Base-by-base conservation (phyloP, 2,797 vertebrate species). In the Carapus acus region DNA sequence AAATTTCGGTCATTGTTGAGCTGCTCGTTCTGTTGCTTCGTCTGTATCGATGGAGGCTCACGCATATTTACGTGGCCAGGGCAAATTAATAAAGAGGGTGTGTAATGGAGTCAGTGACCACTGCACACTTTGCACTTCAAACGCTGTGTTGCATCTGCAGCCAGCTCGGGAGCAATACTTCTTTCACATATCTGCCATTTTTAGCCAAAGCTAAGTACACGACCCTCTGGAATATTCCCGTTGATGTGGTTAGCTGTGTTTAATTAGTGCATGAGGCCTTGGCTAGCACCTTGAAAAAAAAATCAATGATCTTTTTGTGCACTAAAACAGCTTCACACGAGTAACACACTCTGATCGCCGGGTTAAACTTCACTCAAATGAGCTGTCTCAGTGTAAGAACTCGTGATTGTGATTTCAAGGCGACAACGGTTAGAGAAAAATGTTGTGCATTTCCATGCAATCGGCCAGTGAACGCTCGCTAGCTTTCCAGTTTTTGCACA, bases 401-500 rank as follows among this genome's bases (percentile, higher is more conserved):
- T 24, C 3, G 6, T 43, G 20, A 21, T 37, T 46, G 0, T 1
- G 7, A 7, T 41, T 69, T 53, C 58, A 31, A 1, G 6, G 13
- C 16, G 9, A n/a, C 15, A 19, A 1, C 1, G 14, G 21, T 8
- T 17, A 7, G 1, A 11, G 5, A 13, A 2, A 27, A 43, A 49
- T 67, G 51, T 21, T 27, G 63, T 81, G 79, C 78, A 86, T 61
- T 67, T 78, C 43, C 63, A 54, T 80, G 67, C 62, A 80, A 67
- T 73, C 68, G 75, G 61, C 38, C 58, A 60, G 76, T 57, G 76
- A 86, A 84, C 84, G 65, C 59, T 85, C 76, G 83, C 82, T 81
- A 84, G 82, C 80, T 83, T 78, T 71, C 80, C 79, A 36, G 71
- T 76, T 77, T 78, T 76, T 80, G 67, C 79, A 83, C 80, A 81